Evolutionary conservation across 2,797 vertebrate genomes (phyloP).

Genomic region (Leucoraja ocellata): DNA sequence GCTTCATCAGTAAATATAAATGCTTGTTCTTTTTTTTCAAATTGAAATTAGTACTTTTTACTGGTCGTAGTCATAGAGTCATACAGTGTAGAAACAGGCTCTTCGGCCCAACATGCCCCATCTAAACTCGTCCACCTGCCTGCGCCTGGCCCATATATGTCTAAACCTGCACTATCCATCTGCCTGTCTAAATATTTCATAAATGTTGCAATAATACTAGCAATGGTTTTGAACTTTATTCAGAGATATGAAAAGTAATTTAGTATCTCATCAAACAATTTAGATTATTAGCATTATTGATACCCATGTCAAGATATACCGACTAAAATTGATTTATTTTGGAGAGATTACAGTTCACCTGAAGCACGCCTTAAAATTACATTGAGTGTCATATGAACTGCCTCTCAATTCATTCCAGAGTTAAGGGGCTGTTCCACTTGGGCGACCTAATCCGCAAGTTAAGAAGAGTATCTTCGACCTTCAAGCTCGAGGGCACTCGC

Average conservation of each 20-base stretch:
- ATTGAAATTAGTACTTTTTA: background rate
- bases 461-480: no score
- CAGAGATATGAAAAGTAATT: background rate
- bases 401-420: background rate
- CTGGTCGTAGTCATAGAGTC: no score
- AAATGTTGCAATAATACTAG: no score
- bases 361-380: background rate
- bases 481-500: no score
- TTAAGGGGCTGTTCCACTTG: no score
- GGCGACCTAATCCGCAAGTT: no score
- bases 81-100: no score
- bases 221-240: background rate
- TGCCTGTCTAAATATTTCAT: no score
- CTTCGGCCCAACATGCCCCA: no score
- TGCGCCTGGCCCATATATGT: no score
- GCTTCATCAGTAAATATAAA: background rate
- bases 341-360: background rate
- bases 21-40: background rate
- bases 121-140: no score
- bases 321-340: background rate
- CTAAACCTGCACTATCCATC: no score
- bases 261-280: background rate
- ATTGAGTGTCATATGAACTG: background rate
- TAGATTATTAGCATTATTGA: background rate
- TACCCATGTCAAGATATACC: background rate